Conservation (phyloP, 1,140 invertebrate species). For the Drosophila elegans region DNA sequence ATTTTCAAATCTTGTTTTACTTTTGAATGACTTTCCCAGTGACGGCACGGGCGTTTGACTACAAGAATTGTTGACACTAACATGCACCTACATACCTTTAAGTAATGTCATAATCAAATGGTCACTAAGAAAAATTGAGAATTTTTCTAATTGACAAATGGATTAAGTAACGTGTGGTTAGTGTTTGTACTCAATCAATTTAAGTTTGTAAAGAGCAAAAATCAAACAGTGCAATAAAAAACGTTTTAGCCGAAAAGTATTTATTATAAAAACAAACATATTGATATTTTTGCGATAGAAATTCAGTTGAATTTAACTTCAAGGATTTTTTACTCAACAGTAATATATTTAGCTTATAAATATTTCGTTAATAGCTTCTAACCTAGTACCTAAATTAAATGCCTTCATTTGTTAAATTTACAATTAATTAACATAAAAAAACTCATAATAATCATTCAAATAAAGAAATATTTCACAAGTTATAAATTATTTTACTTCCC, state of each 20-base stretch:
- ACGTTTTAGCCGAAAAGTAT: too few relatives aligned
- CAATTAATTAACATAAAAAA: too few relatives aligned
- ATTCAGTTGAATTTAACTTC: too few relatives aligned
- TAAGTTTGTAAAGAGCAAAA: not conserved
- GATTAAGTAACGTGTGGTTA: not conserved
- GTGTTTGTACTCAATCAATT: not conserved
- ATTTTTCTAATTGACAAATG: conserved; percentile 4
- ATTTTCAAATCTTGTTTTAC: conserved; percentile 53
- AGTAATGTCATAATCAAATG: conserved; percentile 16
- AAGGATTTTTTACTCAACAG: too few relatives aligned
- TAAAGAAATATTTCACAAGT: not conserved
- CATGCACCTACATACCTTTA: conserved; percentile 32
- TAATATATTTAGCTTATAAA: too few relatives aligned
- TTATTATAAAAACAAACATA: too few relatives aligned
- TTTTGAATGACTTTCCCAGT: conserved; percentile 18
- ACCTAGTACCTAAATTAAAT: too few relatives aligned
- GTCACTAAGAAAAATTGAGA: not conserved
- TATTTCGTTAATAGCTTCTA: too few relatives aligned
- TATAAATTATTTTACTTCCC: not conserved
- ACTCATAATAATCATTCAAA: not conserved
- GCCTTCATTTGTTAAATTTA: too few relatives aligned
- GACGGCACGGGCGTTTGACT: conserved; percentile 18
- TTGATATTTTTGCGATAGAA: too few relatives aligned
- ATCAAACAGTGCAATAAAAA: too few relatives aligned
- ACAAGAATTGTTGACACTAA: conserved; percentile 39